These are phyloP conservation scores for Tangara arthus DNA, from an alignment of 2,797 vertebrate species.

Conservation along the genomic window DNA sequence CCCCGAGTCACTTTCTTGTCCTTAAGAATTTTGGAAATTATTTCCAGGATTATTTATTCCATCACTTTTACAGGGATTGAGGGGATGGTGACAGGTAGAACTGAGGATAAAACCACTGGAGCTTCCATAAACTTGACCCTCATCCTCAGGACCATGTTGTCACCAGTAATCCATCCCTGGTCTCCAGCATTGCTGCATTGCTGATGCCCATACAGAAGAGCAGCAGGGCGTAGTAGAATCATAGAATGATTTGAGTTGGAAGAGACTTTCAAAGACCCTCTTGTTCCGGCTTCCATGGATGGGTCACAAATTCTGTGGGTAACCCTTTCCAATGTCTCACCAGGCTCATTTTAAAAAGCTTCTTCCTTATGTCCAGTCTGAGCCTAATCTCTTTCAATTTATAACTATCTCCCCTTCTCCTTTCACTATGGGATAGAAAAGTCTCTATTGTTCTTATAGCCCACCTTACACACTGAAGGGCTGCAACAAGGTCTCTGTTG, in stretches of 20 bases:
- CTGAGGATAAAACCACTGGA: background rate
- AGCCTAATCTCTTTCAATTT: background rate
- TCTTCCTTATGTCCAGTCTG: background rate
- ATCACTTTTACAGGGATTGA: background rate
- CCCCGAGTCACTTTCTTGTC: background rate
- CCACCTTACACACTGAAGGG: accelerated
- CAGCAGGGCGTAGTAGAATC: accelerated
- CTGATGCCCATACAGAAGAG: background rate
- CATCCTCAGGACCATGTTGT: background rate
- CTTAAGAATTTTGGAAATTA: background rate
- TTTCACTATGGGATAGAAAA: background rate
- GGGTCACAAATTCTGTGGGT: background rate
- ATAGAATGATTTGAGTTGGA: background rate
- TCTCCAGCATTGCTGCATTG: background rate
- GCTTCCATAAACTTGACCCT: background rate
- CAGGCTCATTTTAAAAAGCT: background rate
- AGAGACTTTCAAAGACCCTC: background rate
- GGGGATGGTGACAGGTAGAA: background rate
- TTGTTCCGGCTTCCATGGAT: accelerated
- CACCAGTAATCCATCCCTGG: background rate
- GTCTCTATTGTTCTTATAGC: background rate
- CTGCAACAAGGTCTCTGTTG: background rate
- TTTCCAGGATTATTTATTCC: background rate
- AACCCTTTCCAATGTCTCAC: background rate
- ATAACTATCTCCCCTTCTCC: background rate